Evolutionary conservation across 2,797 vertebrate species (phyloP), one percentile per base, ranked within the genome.

Genomic region (Aotus griseimembra): DNA sequence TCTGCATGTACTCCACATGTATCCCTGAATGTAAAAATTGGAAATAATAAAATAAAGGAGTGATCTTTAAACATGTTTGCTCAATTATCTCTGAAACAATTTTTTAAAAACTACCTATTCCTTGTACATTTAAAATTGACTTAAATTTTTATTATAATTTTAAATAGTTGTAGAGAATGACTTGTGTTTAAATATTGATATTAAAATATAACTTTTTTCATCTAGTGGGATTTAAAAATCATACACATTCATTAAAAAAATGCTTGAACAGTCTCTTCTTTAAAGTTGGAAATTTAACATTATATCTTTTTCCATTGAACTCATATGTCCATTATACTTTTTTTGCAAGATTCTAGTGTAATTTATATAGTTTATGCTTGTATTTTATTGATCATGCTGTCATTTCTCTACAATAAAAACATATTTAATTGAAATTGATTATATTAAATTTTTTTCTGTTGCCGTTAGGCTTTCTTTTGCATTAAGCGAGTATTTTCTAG

Each of bases 341-440:
- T 10, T 89, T 70, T 79, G 41, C 12, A 95, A 2, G 48, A n/a
- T 61, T 79, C 44, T 52, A 19, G 83, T 9, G 4, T 81, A 52
- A 52, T 64, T 88, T 83, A 10, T 41, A 12, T 57, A 50, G 82
- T 83, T 95, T 83, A 61, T 83, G 39, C 55, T 46, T 55, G 48
- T 36, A 30, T 79, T 67, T 81, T 94, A 64, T 86, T 58, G 26
- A 79, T 96, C 28, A 44, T 30, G 36, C 33, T 80, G 3, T 76
- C 36, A 39, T 82, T 95, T 96, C 50, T 90, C 41, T 93, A 13
- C n/a, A 93, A 36, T 72, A 87, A 77, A 77, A 86, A 77, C 14
- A 61, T 57, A 36, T 52, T 19, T 75, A 81, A 57, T 80, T 82
- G 86, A 81, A 81, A 67, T 95, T 52, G 26, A 39, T 64, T 26